Conservation (phyloP, 2,113 vertebrate genomes). For the Oxyruncus cristatus region DNA sequence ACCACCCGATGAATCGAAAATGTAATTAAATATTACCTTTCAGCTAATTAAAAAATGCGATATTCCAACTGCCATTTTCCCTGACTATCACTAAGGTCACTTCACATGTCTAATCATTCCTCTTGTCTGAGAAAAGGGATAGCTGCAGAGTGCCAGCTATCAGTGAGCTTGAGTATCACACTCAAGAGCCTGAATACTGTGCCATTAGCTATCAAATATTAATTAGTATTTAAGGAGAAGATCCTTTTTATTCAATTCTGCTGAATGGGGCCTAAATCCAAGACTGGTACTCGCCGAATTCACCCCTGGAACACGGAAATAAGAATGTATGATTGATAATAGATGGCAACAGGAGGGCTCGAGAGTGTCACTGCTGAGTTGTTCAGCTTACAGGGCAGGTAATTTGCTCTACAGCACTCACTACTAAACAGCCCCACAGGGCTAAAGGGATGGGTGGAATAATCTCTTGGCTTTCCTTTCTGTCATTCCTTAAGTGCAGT, state of each 20-base stretch:
- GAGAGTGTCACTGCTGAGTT: neutral
- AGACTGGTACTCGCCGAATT: neutral
- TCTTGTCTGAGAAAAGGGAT: neutral
- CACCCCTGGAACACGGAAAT: neutral
- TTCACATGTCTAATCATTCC: neutral
- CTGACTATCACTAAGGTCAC: neutral
- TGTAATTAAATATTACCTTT: conserved; percentile 18
- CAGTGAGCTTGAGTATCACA: neutral
- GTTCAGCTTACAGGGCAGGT: neutral
- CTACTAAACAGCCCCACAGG: neutral
- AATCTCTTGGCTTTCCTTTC: neutral
- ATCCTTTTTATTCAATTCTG: neutral
- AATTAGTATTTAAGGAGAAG: neutral
- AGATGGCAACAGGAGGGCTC: neutral
- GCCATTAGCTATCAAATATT: neutral
- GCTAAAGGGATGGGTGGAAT: neutral
- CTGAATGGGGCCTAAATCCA: accelerated
- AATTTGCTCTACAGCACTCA: accelerated
- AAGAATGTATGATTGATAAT: neutral
- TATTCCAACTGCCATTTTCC: neutral
- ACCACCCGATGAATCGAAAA: neutral
- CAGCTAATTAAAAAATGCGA: neutral
- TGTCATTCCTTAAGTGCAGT: neutral
- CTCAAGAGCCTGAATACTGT: neutral
- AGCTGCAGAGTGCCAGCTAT: neutral